Base-by-base conservation (phyloP, 1,140 invertebrate genomes). In the Zaprionus davidi region DNA sequence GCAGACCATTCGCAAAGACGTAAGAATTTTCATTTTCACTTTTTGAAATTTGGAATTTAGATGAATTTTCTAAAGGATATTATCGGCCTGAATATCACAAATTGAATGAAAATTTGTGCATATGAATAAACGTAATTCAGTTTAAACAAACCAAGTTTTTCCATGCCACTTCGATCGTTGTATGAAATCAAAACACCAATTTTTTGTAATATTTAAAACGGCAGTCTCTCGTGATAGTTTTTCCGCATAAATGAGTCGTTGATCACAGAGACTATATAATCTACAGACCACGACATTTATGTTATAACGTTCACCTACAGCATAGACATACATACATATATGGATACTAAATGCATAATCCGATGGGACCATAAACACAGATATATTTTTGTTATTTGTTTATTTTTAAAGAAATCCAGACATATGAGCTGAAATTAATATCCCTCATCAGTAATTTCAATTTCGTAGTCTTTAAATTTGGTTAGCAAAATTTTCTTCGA, bases 381-480 rank as follows among this genome's bases (percentile, higher is more conserved):
- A 31, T 31, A 11, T 31, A 2, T 31, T 58, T 31, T 58, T 6
- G 9, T 59, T 36, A n/a, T 46, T 28, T 28, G 15, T 53, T 72
- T 71, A 24, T 55, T 56, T 20, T 26, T 22, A 31, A 64, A 38
- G 31, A 28, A 44, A 74, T 7, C 2, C 2, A 49, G 17, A 49
- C 7, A n/a, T 26, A 2, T 44, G 28, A 11, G 41, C 11, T 0
- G 2, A 24, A 38, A 15, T 60, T 79, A 93, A 67, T 93, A 93
- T 17, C 90, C 92, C 9, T 92, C 92, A 90, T 93, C 92, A 12
- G 90, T 82, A 12, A 78, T 90, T 81, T 93, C 91, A 51, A 93
- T 92, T 22, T 76, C 79, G 57, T 93, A 93, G 15, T 91, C 78
- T 7, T 60, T 55, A 58, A 81, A 93, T 56, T 92, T 90, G 4